Evolutionary conservation across 1,140 invertebrate genomes (phyloP).

Genomic region (Phortica variegata): DNA sequence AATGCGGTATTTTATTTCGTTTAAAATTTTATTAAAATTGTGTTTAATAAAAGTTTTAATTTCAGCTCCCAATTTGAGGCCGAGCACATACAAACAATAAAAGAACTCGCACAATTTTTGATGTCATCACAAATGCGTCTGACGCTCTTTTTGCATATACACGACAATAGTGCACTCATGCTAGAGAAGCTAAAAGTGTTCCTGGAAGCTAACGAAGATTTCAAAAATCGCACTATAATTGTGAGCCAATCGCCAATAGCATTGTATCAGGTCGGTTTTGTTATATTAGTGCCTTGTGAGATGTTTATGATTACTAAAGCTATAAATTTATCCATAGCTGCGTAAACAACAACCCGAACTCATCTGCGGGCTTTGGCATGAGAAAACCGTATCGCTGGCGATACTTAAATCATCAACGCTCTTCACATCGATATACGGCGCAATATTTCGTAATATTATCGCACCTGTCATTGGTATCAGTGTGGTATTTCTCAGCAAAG

Average conservation of each 20-base stretch:
- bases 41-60: conserved; percentile 4
- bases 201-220: conserved; percentile 34
- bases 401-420: conserved; percentile 49
- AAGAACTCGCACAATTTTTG: conserved; percentile 36
- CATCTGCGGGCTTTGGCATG: conserved; percentile 53
- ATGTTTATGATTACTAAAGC: not conserved
- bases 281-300: not conserved
- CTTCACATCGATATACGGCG: conserved; percentile 53
- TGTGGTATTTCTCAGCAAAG: conserved; percentile 52
- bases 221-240: conserved; percentile 41
- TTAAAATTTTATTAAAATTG: not conserved
- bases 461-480: conserved; percentile 55
- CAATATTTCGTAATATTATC: conserved; percentile 53
- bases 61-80: conserved; percentile 42
- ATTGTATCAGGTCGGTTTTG: conserved; percentile 42
- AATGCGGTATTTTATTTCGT: conserved; percentile 34
- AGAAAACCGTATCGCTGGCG: conserved; percentile 39
- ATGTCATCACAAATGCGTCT: conserved; percentile 27
- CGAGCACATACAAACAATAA: conserved; percentile 40
- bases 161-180: conserved; percentile 44
- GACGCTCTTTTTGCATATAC: conserved; percentile 43
- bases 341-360: conserved; percentile 49
- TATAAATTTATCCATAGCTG: conserved; percentile 26
- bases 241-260: conserved; percentile 46
- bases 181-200: conserved; percentile 40